Evolutionary conservation across 2,888 invertebrate species (phyloP), one percentile per base, ranked within the genome.

Genomic region (Stenurella melanura): DNA sequence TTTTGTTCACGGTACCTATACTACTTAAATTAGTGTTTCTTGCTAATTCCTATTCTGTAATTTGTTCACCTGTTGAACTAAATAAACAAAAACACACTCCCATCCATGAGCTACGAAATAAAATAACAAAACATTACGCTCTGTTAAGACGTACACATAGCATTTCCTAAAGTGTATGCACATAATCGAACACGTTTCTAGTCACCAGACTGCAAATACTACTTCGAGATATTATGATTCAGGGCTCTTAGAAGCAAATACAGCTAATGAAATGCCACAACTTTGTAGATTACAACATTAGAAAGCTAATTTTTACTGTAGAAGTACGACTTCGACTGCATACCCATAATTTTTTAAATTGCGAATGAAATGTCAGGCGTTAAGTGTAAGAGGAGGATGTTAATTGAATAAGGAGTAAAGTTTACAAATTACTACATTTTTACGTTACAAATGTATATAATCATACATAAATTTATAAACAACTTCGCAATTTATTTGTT

Each of bases 281-380:
- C 26, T 34, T 30, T 34, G 19, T 58, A 30, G 17, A 54, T 57
- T 69, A 58, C 69, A 34, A 58, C 58, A 69, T 69, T 69, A 34
- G 69, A 69, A 69, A 69, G 69, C 18, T 69, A 9, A 69, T 69
- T 69, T 69, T 57, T 56, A 12, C 30, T 38, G 7, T 18, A 58
- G 18, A 61, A n/a, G n/a, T 61, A 3, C 17, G 69, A 15, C 57
- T 69, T 69, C 58, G 42, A 58, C 58, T 56, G 26, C 57, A 38
- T 69, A 26, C 26, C 30, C n/a, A 30, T n/a, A 61, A 34, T 61
- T 61, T 61, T 61, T 19, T 12, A 30, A 61, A 34, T 21, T 2
- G 9, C n/a, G 34, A n/a, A 38, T 17, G 34, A 69, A 69, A 69
- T 69, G 69, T 21, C 69, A 69, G 58, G 5, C 15, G n/a, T 42